Conservation (phyloP, 2,113 vertebrate species). For the Pollimyrus isidori region DNA sequence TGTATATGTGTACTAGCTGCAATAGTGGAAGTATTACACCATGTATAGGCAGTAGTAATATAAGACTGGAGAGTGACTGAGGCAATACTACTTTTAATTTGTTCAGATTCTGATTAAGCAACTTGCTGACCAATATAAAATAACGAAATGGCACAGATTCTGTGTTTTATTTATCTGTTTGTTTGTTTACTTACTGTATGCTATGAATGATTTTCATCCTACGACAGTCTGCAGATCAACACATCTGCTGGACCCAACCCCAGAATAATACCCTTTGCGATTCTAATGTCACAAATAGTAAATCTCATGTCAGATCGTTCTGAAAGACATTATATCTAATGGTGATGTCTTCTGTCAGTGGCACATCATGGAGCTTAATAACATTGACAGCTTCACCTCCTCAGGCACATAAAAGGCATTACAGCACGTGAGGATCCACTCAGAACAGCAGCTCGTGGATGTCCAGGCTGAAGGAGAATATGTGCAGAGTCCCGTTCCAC, state of each 20-base stretch:
- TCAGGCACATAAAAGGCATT: background rate
- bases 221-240: background rate
- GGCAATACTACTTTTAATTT: background rate
- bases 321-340: background rate
- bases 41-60: background rate
- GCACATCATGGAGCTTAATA: background rate
- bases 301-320: background rate
- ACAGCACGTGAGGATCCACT: background rate
- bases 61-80: background rate
- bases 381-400: constrained; percentile 20
- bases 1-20: background rate
- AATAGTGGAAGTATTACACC: background rate
- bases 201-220: background rate
- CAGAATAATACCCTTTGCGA: background rate
- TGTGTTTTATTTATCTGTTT: background rate
- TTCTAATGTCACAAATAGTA: background rate
- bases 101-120: background rate
- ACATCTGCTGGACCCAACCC: background rate
- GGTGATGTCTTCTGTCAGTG: background rate
- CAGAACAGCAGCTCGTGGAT: background rate
- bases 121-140: background rate
- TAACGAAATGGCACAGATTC: background rate
- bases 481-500: background rate
- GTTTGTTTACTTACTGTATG: too few species aligned
- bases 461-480: background rate